Conservation (phyloP, 2,113 vertebrate species). For the Bombycilla garrulus region DNA sequence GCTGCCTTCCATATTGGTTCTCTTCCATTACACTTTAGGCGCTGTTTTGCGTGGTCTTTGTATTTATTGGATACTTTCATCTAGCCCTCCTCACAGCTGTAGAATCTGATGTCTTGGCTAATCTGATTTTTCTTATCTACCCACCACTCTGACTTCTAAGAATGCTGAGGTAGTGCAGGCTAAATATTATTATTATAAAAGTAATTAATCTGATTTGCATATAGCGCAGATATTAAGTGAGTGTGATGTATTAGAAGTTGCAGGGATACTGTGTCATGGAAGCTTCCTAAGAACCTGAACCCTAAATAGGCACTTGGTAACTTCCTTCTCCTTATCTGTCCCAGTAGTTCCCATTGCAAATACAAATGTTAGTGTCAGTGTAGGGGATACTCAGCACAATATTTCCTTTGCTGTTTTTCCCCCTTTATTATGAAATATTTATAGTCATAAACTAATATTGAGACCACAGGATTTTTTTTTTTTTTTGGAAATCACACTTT, state of each 20-base stretch:
- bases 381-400: not conserved
- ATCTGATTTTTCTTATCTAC: not conserved
- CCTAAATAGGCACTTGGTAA: not conserved
- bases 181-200: not conserved
- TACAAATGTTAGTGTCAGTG: not conserved
- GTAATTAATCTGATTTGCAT: not conserved
- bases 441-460: not conserved
- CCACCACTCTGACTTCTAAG: not conserved
- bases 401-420: not conserved
- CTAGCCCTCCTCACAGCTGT: not conserved
- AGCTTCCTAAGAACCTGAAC: not conserved
- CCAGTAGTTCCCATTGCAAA: not conserved
- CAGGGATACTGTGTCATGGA: not conserved
- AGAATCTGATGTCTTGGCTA: not conserved
- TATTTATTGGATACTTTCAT: not conserved
- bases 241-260: not conserved
- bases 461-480: not conserved
- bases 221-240: not conserved
- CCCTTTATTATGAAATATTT: not conserved
- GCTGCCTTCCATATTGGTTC: not conserved
- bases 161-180: not conserved
- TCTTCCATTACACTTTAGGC: not conserved
- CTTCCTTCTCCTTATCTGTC: not conserved
- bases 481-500: not conserved
- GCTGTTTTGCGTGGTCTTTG: not conserved